Evolutionary conservation across 2,797 vertebrate species (phyloP).

Genomic region (Anas georgica): DNA sequence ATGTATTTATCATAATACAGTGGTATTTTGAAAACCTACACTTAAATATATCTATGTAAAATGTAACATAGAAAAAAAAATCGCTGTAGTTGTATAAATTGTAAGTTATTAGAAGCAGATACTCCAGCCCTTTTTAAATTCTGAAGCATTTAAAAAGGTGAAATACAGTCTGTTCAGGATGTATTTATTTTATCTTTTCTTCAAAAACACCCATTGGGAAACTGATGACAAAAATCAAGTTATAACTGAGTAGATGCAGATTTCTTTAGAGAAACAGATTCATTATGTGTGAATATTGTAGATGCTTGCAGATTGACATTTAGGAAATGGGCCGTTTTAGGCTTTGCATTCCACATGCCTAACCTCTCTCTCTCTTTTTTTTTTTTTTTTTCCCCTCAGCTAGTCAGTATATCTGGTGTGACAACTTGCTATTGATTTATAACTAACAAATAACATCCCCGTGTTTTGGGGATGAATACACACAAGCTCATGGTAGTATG

Average conservation of each 20-base stretch:
- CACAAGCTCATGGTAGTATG: background rate
- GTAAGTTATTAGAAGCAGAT: background rate
- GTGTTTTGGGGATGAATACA: background rate
- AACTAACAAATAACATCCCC: background rate
- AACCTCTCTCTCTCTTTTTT: background rate
- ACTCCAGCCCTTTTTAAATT: background rate
- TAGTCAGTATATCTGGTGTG: background rate
- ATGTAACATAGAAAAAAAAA: background rate
- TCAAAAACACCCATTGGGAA: background rate
- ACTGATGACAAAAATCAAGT: background rate
- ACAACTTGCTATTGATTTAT: background rate
- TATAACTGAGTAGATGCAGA: background rate
- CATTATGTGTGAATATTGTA: background rate
- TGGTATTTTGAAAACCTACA: background rate
- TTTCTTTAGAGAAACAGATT: slow-evolving; percentile 11
- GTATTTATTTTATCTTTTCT: background rate
- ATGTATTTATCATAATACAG: background rate
- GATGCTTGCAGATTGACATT: background rate
- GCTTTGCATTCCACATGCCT: background rate
- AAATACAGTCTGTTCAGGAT: background rate
- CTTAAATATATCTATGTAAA: background rate
- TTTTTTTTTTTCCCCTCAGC: background rate
- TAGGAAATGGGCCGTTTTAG: background rate
- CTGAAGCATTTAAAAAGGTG: background rate
- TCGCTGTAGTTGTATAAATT: background rate